Evolutionary conservation across 92 coral and sea anemone species (phyloP).

Genomic region (Diadumene lineata): DNA sequence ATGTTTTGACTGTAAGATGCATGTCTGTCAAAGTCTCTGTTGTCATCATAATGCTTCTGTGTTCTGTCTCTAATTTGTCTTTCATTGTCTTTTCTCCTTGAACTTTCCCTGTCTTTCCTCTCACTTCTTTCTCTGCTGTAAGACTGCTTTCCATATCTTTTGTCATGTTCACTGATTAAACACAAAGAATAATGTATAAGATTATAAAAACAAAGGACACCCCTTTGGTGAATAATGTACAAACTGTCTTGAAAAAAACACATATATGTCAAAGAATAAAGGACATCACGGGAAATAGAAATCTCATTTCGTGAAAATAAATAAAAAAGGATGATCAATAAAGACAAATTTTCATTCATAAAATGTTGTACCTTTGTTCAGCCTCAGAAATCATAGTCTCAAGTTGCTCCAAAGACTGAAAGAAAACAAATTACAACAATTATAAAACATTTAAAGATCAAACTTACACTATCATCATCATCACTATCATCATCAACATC

Average conservation of each 20-base stretch:
- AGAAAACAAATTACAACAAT: no score
- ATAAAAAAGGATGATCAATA: background rate
- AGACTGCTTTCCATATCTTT: background rate
- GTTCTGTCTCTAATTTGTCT: constrained; percentile 10
- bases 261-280: no score
- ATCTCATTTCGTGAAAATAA: background rate
- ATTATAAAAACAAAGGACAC: no score
- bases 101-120: constrained; percentile 24
- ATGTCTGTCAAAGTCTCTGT: constrained; percentile 9
- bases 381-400: constrained; percentile 70
- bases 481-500: no score
- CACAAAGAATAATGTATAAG: no score
- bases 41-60: no score
- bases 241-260: no score
- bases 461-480: no score
- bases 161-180: no score
- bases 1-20: constrained; percentile 20
- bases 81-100: constrained; percentile 1
- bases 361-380: constrained; percentile 58
- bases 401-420: constrained; percentile 78
- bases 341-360: background rate
- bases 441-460: no score
- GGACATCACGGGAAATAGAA: background rate
- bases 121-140: constrained; percentile 14
- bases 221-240: no score